Percentiles rank a stretch among this genome's conserved stretches.
Conservation (phyloP, 2,888 invertebrate species). For the Andrena camellia region DNA sequence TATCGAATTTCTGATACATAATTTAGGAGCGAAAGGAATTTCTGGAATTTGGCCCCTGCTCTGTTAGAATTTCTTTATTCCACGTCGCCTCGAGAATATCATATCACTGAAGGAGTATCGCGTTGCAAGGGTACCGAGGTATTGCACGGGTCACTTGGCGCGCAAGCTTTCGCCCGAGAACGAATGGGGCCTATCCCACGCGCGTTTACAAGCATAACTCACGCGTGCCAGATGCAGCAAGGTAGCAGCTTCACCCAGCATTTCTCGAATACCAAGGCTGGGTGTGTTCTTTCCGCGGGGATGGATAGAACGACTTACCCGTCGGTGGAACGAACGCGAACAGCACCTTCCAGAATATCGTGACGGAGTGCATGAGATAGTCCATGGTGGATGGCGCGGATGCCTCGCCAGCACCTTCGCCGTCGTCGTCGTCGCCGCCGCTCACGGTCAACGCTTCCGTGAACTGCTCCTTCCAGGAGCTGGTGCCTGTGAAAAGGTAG, state of each 20-base stretch:
- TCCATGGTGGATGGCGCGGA: slow-evolving; percentile 92
- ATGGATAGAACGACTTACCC: slow-evolving; percentile 87
- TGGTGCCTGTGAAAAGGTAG: slow-evolving; percentile 88
- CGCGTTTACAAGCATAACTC: slow-evolving; percentile 34
- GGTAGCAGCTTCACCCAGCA: not conserved
- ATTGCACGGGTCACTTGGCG: slow-evolving; percentile 1
- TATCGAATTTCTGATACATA: not conserved
- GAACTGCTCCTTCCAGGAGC: slow-evolving; percentile 99
- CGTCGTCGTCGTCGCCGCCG: slow-evolving; percentile 90
- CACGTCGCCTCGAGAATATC: not conserved
- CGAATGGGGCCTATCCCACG: slow-evolving; percentile 14
- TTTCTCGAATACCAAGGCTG: not conserved
- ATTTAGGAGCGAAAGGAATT: not conserved
- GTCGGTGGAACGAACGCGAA: slow-evolving; percentile 99
- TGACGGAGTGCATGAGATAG: slow-evolving; percentile 98
- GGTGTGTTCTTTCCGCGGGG: not conserved
- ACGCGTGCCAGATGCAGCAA: slow-evolving; percentile 35
- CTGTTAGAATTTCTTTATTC: not conserved
- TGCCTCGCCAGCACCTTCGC: slow-evolving; percentile 84
- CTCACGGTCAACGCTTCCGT: slow-evolving; percentile 97
- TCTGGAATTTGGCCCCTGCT: not conserved
- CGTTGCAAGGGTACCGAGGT: not conserved
- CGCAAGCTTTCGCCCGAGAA: not conserved
- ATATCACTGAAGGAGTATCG: not conserved
- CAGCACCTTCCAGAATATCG: slow-evolving; percentile 98